Conservation (phyloP, 1,140 invertebrate genomes). For the Oryctes rhinoceros region DNA sequence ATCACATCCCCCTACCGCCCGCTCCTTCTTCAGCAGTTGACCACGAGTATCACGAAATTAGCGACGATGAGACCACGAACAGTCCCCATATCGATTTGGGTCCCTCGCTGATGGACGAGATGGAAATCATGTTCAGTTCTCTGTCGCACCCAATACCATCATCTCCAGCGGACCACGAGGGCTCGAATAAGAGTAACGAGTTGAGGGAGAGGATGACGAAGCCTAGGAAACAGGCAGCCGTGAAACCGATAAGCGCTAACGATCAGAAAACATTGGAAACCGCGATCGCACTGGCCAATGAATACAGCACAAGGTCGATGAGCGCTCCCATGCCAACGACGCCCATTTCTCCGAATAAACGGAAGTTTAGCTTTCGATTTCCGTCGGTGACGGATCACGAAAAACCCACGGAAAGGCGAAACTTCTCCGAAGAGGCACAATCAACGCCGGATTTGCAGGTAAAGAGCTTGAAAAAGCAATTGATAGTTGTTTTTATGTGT, state of each 20-base stretch:
- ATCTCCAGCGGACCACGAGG: conserved; percentile 66
- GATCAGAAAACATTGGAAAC: conserved; percentile 93
- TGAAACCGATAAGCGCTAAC: conserved; percentile 94
- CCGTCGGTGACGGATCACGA: conserved; percentile 65
- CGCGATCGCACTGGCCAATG: conserved; percentile 93
- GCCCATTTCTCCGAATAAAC: conserved; percentile 80
- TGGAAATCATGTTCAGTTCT: conserved; percentile 89
- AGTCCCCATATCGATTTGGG: conserved; percentile 84
- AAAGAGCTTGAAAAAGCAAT: conserved; percentile 48
- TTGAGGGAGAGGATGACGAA: conserved; percentile 67
- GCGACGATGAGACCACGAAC: conserved; percentile 72
- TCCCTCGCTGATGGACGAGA: conserved; percentile 92
- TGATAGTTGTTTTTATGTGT: no score
- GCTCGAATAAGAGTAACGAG: conserved; percentile 76
- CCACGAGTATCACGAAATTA: conserved; percentile 93
- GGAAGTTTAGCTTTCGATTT: conserved; percentile 90
- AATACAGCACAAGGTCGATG: conserved; percentile 89
- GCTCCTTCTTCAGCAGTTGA: conserved; percentile 60
- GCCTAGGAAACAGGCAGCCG: conserved; percentile 63
- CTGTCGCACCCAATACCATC: conserved; percentile 61
- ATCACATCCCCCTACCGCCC: conserved; percentile 52
- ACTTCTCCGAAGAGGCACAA: conserved; percentile 89
- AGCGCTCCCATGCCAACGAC: conserved; percentile 78
- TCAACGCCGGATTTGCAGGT: conserved; percentile 92
- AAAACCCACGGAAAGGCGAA: conserved; percentile 76